Evolutionary conservation across 2,888 invertebrate species (phyloP), one percentile per base, ranked within the genome.

Genomic region (Conus canariensis): DNA sequence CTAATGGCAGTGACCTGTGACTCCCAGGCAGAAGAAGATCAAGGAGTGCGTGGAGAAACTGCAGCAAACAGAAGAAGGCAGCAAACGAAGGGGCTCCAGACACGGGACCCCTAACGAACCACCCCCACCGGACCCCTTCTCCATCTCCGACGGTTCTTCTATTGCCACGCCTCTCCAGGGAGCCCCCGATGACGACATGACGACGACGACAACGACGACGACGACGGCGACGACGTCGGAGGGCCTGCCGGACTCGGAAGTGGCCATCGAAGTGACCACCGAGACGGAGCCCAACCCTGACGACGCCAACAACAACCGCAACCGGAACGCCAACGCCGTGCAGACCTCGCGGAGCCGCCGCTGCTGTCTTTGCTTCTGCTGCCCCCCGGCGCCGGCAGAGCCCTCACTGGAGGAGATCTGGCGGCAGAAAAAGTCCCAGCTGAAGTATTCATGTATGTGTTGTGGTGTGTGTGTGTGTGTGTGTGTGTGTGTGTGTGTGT

Each of bases 301-400:
- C 56, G 45, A 87, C 70, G 45, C 30, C 87, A 87, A 87, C 87
- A 87, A 87, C 56, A 87, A 87, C 56, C 60, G 85, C 22, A n/a
- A 85, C 85, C 85, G 60, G 10, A 85, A 85, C 60, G 60, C 85
- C 5, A 83, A 83, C 10, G n/a, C 58, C 58, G 8, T 14, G 16
- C 3, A n/a, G 58, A 25, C 8, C 9, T n/a, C 9, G 60, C 59
- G 12, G 25, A 14, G 16, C 4, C n/a, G 85, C 1, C 85, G 85
- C n/a, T 85, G 85, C 60, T 85, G 85, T 25, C 60, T 85, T 60
- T 85, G 85, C 14, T 59, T 85, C 60, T 85, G 85, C 25, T 85
- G 85, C n/a, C 59, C 60, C 4, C 85, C 85, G 0, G 12, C 25
- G 60, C 2, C 3, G 85, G 22, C 0, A 9, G 14, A 60, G 60